Percentiles rank a stretch among this genome's conserved stretches.
Evolutionary conservation across 2,113 vertebrate genomes (phyloP).

Genomic region (Microcebus griseorufus): DNA sequence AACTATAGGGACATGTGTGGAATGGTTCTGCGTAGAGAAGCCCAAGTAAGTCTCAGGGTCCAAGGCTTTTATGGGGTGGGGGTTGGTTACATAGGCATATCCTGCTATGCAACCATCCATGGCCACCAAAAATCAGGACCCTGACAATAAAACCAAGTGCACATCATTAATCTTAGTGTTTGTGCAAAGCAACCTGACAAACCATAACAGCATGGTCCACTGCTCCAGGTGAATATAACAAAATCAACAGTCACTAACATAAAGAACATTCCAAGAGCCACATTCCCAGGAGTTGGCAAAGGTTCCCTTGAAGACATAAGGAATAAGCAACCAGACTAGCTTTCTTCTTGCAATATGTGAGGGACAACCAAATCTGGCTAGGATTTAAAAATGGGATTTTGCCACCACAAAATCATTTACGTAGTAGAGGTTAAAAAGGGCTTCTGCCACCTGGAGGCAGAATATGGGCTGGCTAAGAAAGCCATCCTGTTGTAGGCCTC

Average conservation of each 20-base stretch:
- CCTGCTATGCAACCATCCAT: not conserved
- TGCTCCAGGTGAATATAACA: not conserved
- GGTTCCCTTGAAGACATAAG: not conserved
- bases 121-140: not conserved
- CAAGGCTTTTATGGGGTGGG: not conserved
- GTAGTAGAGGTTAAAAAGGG: not conserved
- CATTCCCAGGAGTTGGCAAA: not conserved
- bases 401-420: not conserved
- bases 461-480: not conserved
- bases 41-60: not conserved
- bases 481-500: not conserved
- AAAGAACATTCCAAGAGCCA: not conserved
- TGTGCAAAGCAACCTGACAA: conserved; percentile 27
- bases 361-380: not conserved
- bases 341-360: not conserved
- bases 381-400: not conserved
- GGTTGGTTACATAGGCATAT: not conserved
- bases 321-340: not conserved
- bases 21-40: not conserved
- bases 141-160: not conserved
- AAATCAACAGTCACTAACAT: not conserved
- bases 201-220: not conserved
- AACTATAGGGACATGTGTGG: not conserved
- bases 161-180: not conserved
- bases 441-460: conserved; percentile 46